Conservation (phyloP, 2,888 invertebrate species). For the Omphaloscelis lunosa region DNA sequence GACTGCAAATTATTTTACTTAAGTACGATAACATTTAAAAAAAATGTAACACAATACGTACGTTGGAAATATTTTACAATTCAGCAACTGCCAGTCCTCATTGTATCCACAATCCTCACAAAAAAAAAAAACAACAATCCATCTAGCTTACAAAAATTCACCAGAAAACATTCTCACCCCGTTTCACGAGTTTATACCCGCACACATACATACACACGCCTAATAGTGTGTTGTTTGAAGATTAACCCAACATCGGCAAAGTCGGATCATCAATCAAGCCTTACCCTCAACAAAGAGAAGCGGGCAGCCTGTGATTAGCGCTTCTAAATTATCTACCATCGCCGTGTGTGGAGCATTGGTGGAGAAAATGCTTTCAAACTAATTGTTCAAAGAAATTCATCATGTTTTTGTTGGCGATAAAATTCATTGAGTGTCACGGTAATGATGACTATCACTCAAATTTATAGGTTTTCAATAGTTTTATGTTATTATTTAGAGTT, state of each 20-base stretch:
- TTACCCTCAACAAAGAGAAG: slow-evolving; percentile 80
- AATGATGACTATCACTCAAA: neutral
- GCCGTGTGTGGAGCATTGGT: slow-evolving; percentile 56
- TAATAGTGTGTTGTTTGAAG: slow-evolving; percentile 70
- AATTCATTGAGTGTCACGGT: neutral
- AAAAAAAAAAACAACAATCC: slow-evolving; percentile 19
- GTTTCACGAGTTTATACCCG: slow-evolving; percentile 13
- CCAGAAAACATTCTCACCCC: slow-evolving; percentile 25
- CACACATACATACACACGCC: slow-evolving; percentile 15
- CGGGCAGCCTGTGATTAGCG: slow-evolving; percentile 83
- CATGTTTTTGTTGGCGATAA: slow-evolving; percentile 12
- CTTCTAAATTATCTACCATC: slow-evolving; percentile 81
- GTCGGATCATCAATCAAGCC: slow-evolving; percentile 85
- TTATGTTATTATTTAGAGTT: neutral
- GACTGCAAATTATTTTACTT: neutral
- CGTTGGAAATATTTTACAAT: neutral
- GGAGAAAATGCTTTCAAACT: slow-evolving; percentile 51
- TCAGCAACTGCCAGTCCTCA: neutral
- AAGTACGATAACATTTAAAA: neutral
- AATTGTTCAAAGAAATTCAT: slow-evolving; percentile 33
- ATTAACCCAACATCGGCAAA: slow-evolving; percentile 77
- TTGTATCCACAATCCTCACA: neutral
- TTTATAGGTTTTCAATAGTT: neutral
- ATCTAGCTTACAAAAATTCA: slow-evolving; percentile 34
- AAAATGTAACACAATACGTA: neutral